Evolutionary conservation across 2,888 invertebrate genomes (phyloP).

Genomic region (Cybosia mesomella): DNA sequence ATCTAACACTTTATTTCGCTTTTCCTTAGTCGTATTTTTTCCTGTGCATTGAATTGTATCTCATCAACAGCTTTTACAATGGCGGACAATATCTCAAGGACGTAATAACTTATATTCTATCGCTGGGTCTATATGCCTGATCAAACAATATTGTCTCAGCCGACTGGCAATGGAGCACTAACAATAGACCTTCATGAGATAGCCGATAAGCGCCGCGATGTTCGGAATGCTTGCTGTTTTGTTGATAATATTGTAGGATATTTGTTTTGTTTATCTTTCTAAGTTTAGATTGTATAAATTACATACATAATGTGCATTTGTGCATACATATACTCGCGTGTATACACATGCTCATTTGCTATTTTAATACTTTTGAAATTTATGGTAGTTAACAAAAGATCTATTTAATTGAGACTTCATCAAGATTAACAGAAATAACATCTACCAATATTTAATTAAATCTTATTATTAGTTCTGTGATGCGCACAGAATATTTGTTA

Average conservation of each 20-base stretch:
- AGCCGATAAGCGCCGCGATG: neutral
- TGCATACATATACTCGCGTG: neutral
- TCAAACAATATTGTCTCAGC: constrained; percentile 13
- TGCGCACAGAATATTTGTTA: neutral
- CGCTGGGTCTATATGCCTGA: neutral
- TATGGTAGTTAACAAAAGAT: too few species aligned
- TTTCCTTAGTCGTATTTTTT: neutral
- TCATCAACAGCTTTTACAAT: neutral
- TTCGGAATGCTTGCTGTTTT: constrained; percentile 4
- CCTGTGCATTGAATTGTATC: neutral
- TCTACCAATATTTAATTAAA: too few species aligned
- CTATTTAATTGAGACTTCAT: neutral
- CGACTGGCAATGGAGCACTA: constrained; percentile 16
- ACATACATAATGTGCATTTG: neutral
- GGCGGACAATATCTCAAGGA: constrained; percentile 16
- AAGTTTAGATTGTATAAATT: neutral
- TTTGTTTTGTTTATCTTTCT: neutral
- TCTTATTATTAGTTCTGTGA: too few species aligned
- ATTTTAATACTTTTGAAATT: too few species aligned
- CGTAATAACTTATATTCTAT: constrained; percentile 14
- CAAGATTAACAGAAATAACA: neutral
- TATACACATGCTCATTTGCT: too few species aligned
- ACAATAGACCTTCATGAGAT: constrained; percentile 18
- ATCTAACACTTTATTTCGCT: neutral
- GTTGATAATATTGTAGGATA: constrained; percentile 9